Conservation (phyloP, 2,888 invertebrate genomes). For the Archips crataeganus region DNA sequence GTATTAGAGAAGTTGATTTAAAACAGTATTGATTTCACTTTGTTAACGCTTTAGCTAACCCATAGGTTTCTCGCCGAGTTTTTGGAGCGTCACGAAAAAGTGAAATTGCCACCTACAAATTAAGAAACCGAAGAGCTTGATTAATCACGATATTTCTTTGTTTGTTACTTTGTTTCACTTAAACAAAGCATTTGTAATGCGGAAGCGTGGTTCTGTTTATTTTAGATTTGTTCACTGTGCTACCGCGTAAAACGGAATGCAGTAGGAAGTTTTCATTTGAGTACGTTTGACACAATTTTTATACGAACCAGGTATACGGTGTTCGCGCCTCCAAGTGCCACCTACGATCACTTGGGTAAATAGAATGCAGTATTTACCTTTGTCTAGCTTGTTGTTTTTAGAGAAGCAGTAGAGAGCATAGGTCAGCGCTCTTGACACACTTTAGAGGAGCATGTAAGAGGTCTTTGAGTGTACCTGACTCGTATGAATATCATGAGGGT, state of each 20-base stretch:
- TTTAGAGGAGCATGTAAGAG: slow-evolving; percentile 45
- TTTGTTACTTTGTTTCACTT: neutral
- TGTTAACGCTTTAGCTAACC: slow-evolving; percentile 11
- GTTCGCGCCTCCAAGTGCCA: slow-evolving; percentile 65
- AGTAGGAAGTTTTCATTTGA: slow-evolving; percentile 7
- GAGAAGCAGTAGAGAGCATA: slow-evolving; percentile 60
- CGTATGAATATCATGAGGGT: slow-evolving; percentile 25
- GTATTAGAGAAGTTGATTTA: no score
- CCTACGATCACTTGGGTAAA: slow-evolving; percentile 74
- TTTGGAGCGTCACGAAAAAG: slow-evolving; percentile 17
- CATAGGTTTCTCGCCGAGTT: slow-evolving; percentile 5
- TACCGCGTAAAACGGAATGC: neutral
- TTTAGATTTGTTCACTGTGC: neutral
- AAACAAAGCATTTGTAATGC: neutral
- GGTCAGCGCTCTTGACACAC: slow-evolving; percentile 73
- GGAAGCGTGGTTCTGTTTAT: neutral
- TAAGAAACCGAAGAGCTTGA: neutral
- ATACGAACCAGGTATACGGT: slow-evolving; percentile 42
- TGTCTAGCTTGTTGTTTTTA: slow-evolving; percentile 73
- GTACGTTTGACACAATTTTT: slow-evolving; percentile 29
- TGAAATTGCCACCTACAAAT: slow-evolving; percentile 1
- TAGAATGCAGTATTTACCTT: slow-evolving; percentile 72
- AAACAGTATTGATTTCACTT: slow-evolving; percentile 1
- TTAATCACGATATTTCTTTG: neutral
- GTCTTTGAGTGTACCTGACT: slow-evolving; percentile 11